Percentiles rank a stretch among this genome's conserved stretches.
Evolutionary conservation across 2,888 invertebrate genomes (phyloP).

Genomic region (Cheilosia vernalis): DNA sequence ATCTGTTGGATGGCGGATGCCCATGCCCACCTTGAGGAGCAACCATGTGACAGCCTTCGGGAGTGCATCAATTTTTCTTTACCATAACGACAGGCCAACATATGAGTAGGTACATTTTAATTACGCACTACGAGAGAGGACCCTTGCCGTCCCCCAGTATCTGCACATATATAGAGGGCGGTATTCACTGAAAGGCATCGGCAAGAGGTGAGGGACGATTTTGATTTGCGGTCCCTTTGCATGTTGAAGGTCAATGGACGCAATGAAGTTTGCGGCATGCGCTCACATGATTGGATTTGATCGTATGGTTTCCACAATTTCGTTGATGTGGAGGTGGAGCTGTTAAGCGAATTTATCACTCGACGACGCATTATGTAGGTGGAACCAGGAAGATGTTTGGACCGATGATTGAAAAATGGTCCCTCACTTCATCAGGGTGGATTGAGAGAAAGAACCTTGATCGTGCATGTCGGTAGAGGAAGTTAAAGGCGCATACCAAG

Average conservation of each 20-base stretch:
- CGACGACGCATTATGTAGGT: slow-evolving; percentile 43
- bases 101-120: slow-evolving; percentile 69
- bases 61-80: slow-evolving; percentile 71
- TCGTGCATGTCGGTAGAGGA: neutral
- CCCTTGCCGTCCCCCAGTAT: neutral
- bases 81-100: slow-evolving; percentile 65
- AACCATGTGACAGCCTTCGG: slow-evolving; percentile 70
- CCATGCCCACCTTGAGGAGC: slow-evolving; percentile 16
- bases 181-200: slow-evolving; percentile 36
- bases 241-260: slow-evolving; percentile 52
- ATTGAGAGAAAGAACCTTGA: neutral
- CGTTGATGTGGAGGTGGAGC: slow-evolving; percentile 49
- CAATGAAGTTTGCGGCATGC: slow-evolving; percentile 19
- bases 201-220: neutral
- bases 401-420: slow-evolving; percentile 48
- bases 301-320: slow-evolving; percentile 16
- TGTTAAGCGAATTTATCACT: slow-evolving; percentile 52
- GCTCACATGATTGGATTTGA: slow-evolving; percentile 51
- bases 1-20: slow-evolving; percentile 32
- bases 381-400: slow-evolving; percentile 62
- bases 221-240: slow-evolving; percentile 57
- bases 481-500: too few relatives aligned
- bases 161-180: slow-evolving; percentile 26
- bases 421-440: slow-evolving; percentile 11
- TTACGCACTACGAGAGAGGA: slow-evolving; percentile 58